A percentile compares a stretch with the other conserved stretches of the same genome.
phyloP scores from a whole-genome alignment of 2,888 invertebrate genomes.

The Drosophila prostipennis region DNA sequence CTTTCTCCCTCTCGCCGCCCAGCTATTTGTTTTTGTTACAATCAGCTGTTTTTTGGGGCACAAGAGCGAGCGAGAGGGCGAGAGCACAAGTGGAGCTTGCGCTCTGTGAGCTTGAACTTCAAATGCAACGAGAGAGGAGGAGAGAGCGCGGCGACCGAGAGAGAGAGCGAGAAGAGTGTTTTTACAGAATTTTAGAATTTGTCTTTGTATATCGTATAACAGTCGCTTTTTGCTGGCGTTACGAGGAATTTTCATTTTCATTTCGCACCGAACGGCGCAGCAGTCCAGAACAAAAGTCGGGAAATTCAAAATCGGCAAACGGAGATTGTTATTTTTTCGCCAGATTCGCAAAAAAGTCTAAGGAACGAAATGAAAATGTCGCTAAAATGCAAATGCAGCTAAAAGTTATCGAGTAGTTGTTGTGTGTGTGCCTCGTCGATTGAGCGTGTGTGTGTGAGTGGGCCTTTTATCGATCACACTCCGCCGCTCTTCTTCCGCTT shows the following conservation, averaged over 20 bases:
- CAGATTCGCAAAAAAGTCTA: constrained; percentile 4
- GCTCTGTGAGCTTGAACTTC: constrained; percentile 73
- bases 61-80: constrained; percentile 17
- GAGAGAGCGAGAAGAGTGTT: constrained; percentile 35
- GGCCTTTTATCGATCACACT: constrained; percentile 40
- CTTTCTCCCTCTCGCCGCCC: not conserved
- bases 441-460: constrained; percentile 13
- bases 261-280: constrained; percentile 75
- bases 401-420: constrained; percentile 21
- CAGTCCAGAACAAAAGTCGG: constrained; percentile 56
- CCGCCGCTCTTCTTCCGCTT: constrained; percentile 6
- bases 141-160: constrained; percentile 5
- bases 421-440: constrained; percentile 6
- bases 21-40: constrained; percentile 31
- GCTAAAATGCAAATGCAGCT: constrained; percentile 39
- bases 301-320: constrained; percentile 22
- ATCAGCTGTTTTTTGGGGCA: constrained; percentile 42
- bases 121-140: constrained; percentile 60
- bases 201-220: constrained; percentile 71
- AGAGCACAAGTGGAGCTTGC: constrained; percentile 48
- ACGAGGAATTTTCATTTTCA: constrained; percentile 78
- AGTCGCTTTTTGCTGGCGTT: constrained; percentile 48
- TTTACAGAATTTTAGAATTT: constrained; percentile 45
- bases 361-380: not conserved
- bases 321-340: constrained; percentile 28